Conservation (phyloP, 2,113 vertebrate species). For the Epinephelus lanceolatus region DNA sequence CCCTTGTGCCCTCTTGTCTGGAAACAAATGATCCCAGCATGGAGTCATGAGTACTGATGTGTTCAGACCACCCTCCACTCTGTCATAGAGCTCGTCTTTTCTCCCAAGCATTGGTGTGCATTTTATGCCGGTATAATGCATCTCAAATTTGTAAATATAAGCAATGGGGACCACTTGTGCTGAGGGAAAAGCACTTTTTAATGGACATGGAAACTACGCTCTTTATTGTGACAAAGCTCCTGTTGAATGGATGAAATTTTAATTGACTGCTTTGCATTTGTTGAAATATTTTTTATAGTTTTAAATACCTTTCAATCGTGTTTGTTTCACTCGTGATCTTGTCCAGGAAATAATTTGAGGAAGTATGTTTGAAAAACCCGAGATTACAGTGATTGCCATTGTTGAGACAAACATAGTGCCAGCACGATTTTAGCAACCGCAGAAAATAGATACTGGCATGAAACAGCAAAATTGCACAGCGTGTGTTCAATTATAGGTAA, state of each 20-base stretch:
- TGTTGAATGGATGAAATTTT: slow-evolving; percentile 1
- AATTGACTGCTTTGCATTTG: slow-evolving; percentile 5
- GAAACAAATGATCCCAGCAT: slow-evolving; percentile 85
- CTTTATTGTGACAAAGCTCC: not conserved
- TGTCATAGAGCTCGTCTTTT: slow-evolving; percentile 73
- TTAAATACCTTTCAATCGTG: slow-evolving; percentile 13
- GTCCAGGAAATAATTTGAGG: slow-evolving; percentile 6
- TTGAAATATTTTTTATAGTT: slow-evolving; percentile 1
- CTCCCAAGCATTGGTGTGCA: slow-evolving; percentile 75
- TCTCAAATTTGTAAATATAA: slow-evolving; percentile 75
- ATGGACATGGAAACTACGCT: slow-evolving; percentile 39
- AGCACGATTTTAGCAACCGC: slow-evolving; percentile 61
- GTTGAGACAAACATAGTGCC: slow-evolving; percentile 62
- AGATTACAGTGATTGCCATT: slow-evolving; percentile 50
- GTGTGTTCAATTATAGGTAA: slow-evolving; percentile 79
- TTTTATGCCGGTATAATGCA: slow-evolving; percentile 77
- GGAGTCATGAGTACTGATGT: slow-evolving; percentile 82
- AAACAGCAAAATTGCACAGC: slow-evolving; percentile 74
- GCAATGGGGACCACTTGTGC: slow-evolving; percentile 61
- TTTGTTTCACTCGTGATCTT: not conserved
- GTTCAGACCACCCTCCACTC: slow-evolving; percentile 84
- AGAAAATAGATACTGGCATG: slow-evolving; percentile 68
- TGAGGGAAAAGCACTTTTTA: slow-evolving; percentile 62
- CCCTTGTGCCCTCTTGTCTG: slow-evolving; percentile 85
- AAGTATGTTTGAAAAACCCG: slow-evolving; percentile 21